Conservation (phyloP, 2,113 vertebrate species). For the Atherinomorus stipes region DNA sequence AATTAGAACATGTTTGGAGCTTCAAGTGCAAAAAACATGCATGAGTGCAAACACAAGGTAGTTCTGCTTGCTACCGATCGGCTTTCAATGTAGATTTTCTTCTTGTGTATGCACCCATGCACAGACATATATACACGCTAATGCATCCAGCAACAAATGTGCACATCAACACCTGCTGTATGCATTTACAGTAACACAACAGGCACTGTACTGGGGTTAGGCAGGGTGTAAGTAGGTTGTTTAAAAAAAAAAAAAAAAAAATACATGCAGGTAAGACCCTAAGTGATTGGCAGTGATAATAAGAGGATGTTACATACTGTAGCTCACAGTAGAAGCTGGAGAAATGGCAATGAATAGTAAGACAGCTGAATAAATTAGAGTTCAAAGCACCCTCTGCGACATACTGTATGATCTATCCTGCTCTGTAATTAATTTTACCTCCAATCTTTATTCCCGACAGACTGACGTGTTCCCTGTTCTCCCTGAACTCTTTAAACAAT, state of each 20-base stretch:
- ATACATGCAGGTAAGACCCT: constrained; percentile 71
- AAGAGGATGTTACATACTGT: constrained; percentile 37
- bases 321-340: constrained; percentile 31
- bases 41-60: constrained; percentile 74
- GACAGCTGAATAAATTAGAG: neutral
- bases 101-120: constrained; percentile 73
- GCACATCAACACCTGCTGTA: constrained; percentile 41
- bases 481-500: neutral
- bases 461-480: neutral
- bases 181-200: constrained; percentile 48
- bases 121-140: neutral
- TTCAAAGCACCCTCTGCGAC: neutral
- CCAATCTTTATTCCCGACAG: neutral
- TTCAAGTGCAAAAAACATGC: neutral
- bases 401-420: neutral
- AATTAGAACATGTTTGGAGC: constrained; percentile 47
- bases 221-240: constrained; percentile 55
- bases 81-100: constrained; percentile 13
- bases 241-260: no score
- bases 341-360: constrained; percentile 8
- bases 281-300: constrained; percentile 40
- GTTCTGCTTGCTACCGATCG: neutral
- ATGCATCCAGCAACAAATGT: constrained; percentile 17
- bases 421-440: neutral
- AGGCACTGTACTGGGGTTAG: constrained; percentile 66